Conservation (phyloP, 92 coral and sea anemone genomes). For the Actinernus sp. region DNA sequence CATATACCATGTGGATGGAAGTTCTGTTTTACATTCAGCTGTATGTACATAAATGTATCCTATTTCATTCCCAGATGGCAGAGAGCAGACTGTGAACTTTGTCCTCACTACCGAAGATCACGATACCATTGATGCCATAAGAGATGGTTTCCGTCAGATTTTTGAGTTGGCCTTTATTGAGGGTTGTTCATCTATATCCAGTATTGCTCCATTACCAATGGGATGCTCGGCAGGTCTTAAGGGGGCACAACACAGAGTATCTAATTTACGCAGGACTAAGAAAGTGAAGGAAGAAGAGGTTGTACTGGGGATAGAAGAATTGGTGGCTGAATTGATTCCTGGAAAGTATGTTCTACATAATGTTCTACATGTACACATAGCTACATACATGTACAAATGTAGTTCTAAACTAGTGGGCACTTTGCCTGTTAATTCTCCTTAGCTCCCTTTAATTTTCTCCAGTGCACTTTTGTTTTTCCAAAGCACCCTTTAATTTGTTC, state of each 20-base stretch:
- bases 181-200: constrained; percentile 73
- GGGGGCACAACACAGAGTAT: constrained; percentile 90
- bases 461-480: too few relatives aligned
- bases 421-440: too few relatives aligned
- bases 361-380: too few relatives aligned
- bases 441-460: too few relatives aligned
- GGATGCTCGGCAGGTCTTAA: constrained; percentile 94
- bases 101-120: constrained; percentile 73
- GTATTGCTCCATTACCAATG: constrained; percentile 94
- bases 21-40: too few relatives aligned
- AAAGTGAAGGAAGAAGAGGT: constrained; percentile 78
- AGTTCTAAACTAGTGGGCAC: too few relatives aligned
- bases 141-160: constrained; percentile 93
- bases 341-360: constrained; percentile 97
- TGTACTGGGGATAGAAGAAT: constrained; percentile 86
- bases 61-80: constrained; percentile 67
- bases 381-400: too few relatives aligned
- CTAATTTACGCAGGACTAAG: constrained; percentile 72
- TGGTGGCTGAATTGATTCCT: constrained; percentile 90
- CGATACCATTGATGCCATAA: constrained; percentile 80
- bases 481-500: too few relatives aligned
- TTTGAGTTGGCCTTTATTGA: constrained; percentile 84
- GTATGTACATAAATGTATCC: too few relatives aligned
- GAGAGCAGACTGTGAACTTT: constrained; percentile 77
- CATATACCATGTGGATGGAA: too few relatives aligned